Base-by-base conservation (phyloP, 2,113 vertebrate genomes). In the Leucoraja erinaceus region DNA sequence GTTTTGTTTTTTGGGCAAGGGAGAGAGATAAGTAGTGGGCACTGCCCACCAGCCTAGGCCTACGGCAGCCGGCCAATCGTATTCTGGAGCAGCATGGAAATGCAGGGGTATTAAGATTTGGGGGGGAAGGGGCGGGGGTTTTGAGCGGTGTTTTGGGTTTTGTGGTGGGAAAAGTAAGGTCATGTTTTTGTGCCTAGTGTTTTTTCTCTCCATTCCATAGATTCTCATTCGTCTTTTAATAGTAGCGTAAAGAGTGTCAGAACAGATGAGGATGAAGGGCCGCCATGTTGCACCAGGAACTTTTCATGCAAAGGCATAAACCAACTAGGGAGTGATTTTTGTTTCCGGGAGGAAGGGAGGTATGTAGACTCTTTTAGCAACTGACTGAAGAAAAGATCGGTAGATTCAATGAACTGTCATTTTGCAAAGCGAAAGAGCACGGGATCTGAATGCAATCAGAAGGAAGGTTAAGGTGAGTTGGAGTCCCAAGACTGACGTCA, bases 381-480 rank as follows among this genome's bases (percentile, higher is more conserved):
- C 54, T 1, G 28, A 70, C 33, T 20, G 66, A 22, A 33, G 70
- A 68, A 68, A 86, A 61, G 25, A 59, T 70, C 61, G 63, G 38
- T 33, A 72, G 68, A 72, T 72, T 91, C 70, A 91, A 70, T 91
- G 68, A 91, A 28, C 90, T 72, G 90, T 72, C 90, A 72, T 91
- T 47, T 72, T 72, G 90, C 90, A 74, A 72, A 72, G 25, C 66
- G 68, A 91, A 72, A 63, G 68, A 91, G 63, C 66, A 54, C 90
- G 68, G 90, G 66, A 91, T 4, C 90, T 68, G 90, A 91, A 91
- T 66, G 68, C 90, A 38, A 74, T 91, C 90, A 47, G 22, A 72
- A 91, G 10, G 59, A 72, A 91, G 90, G 66, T 91, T 91, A 72
- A 91, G 68, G 90, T 91, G 90, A 91, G 90, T 91, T 91, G 90